phyloP scores from a whole-genome alignment of 2,797 vertebrate species.

The Falco peregrinus region DNA sequence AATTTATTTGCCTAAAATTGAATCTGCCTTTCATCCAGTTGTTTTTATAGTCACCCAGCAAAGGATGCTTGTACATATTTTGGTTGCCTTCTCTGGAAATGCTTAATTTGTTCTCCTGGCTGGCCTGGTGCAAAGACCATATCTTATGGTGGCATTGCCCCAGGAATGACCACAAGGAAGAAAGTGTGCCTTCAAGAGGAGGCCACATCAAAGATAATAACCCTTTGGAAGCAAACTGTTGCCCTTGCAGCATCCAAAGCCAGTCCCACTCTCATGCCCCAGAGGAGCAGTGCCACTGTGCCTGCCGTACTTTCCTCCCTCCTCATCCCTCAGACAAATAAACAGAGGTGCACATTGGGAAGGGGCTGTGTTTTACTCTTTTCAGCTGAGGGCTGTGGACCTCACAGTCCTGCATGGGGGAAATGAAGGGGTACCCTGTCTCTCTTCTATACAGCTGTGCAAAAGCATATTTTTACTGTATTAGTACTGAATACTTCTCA shows the following conservation, averaged over 20 bases:
- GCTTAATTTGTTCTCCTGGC: background rate
- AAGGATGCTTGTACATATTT: background rate
- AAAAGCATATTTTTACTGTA: background rate
- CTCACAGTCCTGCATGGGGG: background rate
- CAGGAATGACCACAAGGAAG: background rate
- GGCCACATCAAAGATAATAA: background rate
- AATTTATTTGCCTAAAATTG: background rate
- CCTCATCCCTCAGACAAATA: background rate
- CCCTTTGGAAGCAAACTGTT: background rate
- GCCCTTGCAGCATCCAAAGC: background rate
- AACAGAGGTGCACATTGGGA: background rate
- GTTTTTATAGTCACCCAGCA: background rate
- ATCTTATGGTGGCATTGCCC: background rate
- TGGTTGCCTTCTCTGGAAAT: background rate
- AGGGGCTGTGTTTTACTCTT: background rate
- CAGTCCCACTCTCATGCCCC: background rate
- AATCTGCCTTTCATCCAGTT: background rate
- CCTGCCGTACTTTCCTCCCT: background rate
- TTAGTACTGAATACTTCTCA: background rate
- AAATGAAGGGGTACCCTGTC: background rate
- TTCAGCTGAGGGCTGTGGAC: background rate
- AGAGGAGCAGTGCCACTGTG: rapidly evolving
- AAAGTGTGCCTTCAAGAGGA: background rate
- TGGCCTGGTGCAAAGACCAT: background rate
- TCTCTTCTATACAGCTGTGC: rapidly evolving